These are phyloP conservation scores for Sinocyclocheilus anophthalmus DNA, from an alignment of 2,113 vertebrate species.

Conservation along the genomic window DNA sequence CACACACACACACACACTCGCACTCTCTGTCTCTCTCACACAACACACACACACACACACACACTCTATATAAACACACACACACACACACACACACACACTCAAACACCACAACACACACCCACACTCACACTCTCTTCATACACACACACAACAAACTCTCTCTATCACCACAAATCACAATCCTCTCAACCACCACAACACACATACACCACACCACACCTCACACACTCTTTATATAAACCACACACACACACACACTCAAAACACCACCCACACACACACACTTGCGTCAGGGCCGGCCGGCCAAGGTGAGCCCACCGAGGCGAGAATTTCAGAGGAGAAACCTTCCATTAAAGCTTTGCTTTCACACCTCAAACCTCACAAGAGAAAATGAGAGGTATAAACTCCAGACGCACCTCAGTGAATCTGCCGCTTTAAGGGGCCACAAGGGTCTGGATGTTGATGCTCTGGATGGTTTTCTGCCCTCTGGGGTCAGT, in stretches of 20 bases:
- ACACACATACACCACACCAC: too few species aligned
- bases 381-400: constrained; percentile 30
- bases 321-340: constrained; percentile 34
- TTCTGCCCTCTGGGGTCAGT: constrained; percentile 32
- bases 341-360: constrained; percentile 43
- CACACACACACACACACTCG: too few species aligned
- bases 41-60: too few species aligned
- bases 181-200: too few species aligned
- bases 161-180: too few species aligned
- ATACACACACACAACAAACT: too few species aligned
- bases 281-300: constrained; percentile 2
- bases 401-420: constrained; percentile 19
- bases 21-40: too few species aligned
- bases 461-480: constrained; percentile 9
- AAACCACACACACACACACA: background rate
- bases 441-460: constrained; percentile 7
- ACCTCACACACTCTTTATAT: too few species aligned
- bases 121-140: too few species aligned
- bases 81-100: too few species aligned
- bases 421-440: constrained; percentile 7
- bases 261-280: background rate
- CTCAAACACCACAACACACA: too few species aligned
- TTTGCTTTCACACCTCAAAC: background rate
- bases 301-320: constrained; percentile 48
- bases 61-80: too few species aligned